A percentile compares a stretch with the other conserved stretches of the same genome.
phyloP scores from a whole-genome alignment of 2,797 vertebrate genomes.

The Todus mexicanus region DNA sequence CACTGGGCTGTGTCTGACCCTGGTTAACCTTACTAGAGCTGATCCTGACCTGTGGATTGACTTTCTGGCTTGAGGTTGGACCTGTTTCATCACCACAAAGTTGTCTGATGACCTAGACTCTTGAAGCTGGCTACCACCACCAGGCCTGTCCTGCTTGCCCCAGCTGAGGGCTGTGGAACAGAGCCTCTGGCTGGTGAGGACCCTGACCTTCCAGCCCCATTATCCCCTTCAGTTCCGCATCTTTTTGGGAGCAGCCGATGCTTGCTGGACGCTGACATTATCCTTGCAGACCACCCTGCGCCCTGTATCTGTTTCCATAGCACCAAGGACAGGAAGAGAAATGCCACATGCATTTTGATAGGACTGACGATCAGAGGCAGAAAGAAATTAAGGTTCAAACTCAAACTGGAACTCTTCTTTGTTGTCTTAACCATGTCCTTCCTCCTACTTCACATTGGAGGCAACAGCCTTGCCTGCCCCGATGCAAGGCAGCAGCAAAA shows the following conservation, averaged over 20 bases:
- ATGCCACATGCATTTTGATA: background rate
- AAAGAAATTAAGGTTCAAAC: background rate
- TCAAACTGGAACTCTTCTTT: background rate
- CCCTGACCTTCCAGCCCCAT: background rate
- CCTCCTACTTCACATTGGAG: background rate
- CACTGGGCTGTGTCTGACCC: background rate
- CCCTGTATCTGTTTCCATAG: background rate
- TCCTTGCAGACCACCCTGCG: background rate
- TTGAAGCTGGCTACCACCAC: background rate
- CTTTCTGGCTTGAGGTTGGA: background rate
- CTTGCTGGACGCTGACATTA: background rate
- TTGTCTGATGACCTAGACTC: background rate
- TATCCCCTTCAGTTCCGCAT: background rate
- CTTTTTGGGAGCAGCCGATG: background rate
- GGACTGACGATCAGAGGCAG: background rate
- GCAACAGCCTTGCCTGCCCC: background rate
- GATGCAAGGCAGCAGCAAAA: background rate
- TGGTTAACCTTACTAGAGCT: background rate
- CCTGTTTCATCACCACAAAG: background rate
- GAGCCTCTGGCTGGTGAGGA: background rate
- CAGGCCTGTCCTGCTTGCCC: background rate
- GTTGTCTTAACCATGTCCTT: background rate
- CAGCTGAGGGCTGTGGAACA: background rate
- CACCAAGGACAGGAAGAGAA: background rate
- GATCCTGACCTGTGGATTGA: background rate